Evolutionary conservation across 2,797 vertebrate genomes (phyloP), one percentile per base, ranked within the genome.

Genomic region (Pangasius sanitwongsei): DNA sequence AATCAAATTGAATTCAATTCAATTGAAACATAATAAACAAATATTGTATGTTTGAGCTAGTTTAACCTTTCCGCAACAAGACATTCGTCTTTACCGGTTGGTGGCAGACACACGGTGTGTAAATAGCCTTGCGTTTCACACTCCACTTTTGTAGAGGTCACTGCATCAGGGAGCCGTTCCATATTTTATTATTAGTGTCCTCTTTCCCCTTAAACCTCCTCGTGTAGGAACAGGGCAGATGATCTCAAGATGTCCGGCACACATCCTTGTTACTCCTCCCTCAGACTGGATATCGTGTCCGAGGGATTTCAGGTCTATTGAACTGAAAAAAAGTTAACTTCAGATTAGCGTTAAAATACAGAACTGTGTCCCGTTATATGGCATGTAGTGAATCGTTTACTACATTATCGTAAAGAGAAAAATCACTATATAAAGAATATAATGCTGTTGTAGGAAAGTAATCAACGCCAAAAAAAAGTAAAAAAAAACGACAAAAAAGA

Each of bases 171-270:
- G 96, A 96, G 93, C 92, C 91, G 94, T 90, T 94, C 95, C 93
- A 96, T 92, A 95, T 96, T 94, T 96, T 96, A 96, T 96, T 96
- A 93, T 95, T 96, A 95, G 95, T 91, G 85, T 93, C 92, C 93
- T 93, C 92, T 93, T 92, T 90, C 89, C 88, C 87, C 87, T 91
- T 93, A 91, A 95, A 93, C 92, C 91, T 92, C 93, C 93, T 91
- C 91, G 94, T 94, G 59, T 48, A 83, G 37, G 81, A 83, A 83
- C 37, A 65, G 59, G 41, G 92, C 91, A 92, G 92, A 92, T 93
- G 91, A 91, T 92, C 55, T 86, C 91, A 94, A 93, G 92, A 92
- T 90, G 91, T 86, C 91, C 92, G 15, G 61, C 82, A 31, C 41
- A 20, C 9, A 6, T 41, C 34, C 5, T 13, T 0, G 16, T 80